Conservation (phyloP, 2,113 vertebrate genomes). For the Odontesthes bonariensis region DNA sequence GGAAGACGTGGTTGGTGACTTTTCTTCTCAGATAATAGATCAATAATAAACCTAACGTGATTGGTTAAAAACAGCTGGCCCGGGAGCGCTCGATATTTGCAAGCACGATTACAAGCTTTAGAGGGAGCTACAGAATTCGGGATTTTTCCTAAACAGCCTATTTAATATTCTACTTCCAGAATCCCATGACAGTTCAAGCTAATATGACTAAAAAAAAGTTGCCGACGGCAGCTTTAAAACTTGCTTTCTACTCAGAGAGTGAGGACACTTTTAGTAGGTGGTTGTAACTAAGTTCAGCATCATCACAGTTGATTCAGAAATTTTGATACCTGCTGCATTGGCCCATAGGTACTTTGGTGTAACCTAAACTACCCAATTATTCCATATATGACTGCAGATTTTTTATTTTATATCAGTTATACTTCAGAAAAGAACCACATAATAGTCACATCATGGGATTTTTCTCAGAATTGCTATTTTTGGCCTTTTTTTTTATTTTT, state of each 20-base stretch:
- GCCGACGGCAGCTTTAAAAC: no score
- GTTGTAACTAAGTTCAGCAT: constrained; percentile 66
- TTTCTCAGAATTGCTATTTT: neutral
- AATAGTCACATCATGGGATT: constrained; percentile 17
- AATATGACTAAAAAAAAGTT: no score
- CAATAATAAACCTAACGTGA: no score
- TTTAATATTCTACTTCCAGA: no score
- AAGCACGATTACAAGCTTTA: no score
- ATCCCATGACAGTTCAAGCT: no score
- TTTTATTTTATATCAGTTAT: constrained; percentile 16
- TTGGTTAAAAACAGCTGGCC: no score
- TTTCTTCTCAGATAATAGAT: no score
- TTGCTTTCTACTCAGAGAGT: constrained; percentile 57
- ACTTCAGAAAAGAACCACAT: constrained; percentile 20
- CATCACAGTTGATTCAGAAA: constrained; percentile 61
- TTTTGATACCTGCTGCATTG: constrained; percentile 34
- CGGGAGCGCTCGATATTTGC: no score
- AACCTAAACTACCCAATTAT: constrained; percentile 10
- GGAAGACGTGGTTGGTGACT: no score
- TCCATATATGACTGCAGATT: constrained; percentile 7
- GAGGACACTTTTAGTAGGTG: constrained; percentile 57
- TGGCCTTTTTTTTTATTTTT: neutral
- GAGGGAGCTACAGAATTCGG: no score
- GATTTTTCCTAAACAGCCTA: no score
- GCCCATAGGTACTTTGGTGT: constrained; percentile 33